Base-by-base conservation (phyloP, 2,797 vertebrate genomes). In the Onychomys leucogaster region DNA sequence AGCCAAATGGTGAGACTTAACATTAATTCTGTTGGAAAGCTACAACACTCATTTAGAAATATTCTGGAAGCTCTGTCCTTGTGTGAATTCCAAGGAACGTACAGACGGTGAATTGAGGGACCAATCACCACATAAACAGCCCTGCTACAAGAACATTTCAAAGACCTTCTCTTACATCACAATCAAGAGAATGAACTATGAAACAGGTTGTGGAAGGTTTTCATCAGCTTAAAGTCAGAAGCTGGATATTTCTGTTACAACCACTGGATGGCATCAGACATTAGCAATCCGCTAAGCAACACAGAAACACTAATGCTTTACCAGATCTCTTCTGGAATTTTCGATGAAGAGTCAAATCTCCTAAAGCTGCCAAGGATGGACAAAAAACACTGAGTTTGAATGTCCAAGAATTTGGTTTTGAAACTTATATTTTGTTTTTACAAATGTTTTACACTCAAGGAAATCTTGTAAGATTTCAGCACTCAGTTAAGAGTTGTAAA, bases 231-330 rank as follows among this genome's bases (percentile, higher is more conserved):
- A 46, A 97, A 98, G 94, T 96, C 61, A 95, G 77, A 55, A 52
- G 19, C 5, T 97, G 95, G 92, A 94, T 95, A 2, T 98, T 98
- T 98, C 95, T 95, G 92, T 95, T 96, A 57, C 10, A 97, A 96
- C 98, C 98, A 98, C 98, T 98, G 98, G 98, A 98, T 98, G 98
- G 98, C 98, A 98, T 98, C 32, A 98, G 96, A 98, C 43, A 3
- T 91, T 97, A 93, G 97, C 93, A 94, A 67, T 97, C 91, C 93
- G 5, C 0, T 76, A 83, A 91, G 32, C 32, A 0, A 83, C 41
- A 92, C 0, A 1, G 92, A 96, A 94, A 14, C 9, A 43, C 63
- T 71, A 25, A 0, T 0, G 49, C 34, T 95, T 82, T 73, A 86
- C 57, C 84, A 0, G 55, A 80, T 43, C 92, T 96, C 59, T 29